Evolutionary conservation across 2,888 invertebrate species (phyloP).

Genomic region (Protodeltote pygarga): DNA sequence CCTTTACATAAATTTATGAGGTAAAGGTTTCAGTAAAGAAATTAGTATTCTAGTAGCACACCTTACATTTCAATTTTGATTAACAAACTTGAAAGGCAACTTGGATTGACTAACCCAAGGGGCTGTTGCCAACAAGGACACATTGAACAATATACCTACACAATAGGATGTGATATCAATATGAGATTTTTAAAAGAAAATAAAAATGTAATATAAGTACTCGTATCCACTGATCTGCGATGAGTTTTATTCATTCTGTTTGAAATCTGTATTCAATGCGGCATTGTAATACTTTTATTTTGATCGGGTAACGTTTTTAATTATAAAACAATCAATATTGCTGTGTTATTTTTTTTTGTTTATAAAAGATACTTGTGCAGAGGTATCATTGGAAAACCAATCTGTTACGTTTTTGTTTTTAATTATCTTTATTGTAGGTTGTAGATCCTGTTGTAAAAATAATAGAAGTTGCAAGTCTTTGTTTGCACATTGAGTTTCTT

Average conservation of each 20-base stretch:
- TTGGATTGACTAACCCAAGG: slow-evolving; percentile 8
- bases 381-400: slow-evolving; percentile 22
- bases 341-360: slow-evolving; percentile 24
- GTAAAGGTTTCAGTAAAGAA: slow-evolving; percentile 8
- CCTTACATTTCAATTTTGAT: slow-evolving; percentile 41
- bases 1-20: slow-evolving; percentile 10
- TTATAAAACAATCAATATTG: slow-evolving; percentile 35
- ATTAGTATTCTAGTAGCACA: slow-evolving; percentile 30
- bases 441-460: too few relatives aligned
- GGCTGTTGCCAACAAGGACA: slow-evolving; percentile 14
- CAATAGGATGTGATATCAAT: slow-evolving; percentile 1
- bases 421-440: slow-evolving; percentile 4
- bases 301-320: slow-evolving; percentile 40
- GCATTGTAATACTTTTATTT: slow-evolving; percentile 24
- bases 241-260: slow-evolving; percentile 37
- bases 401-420: slow-evolving; percentile 14
- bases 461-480: too few relatives aligned
- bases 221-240: slow-evolving; percentile 13
- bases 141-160: neutral
- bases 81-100: slow-evolving; percentile 27
- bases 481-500: too few relatives aligned
- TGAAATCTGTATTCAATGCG: slow-evolving; percentile 32
- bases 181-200: slow-evolving; percentile 7
- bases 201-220: slow-evolving; percentile 13
- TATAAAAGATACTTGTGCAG: slow-evolving; percentile 15